Conservation (phyloP, 2,113 vertebrate species). For the Crocuta crocuta region DNA sequence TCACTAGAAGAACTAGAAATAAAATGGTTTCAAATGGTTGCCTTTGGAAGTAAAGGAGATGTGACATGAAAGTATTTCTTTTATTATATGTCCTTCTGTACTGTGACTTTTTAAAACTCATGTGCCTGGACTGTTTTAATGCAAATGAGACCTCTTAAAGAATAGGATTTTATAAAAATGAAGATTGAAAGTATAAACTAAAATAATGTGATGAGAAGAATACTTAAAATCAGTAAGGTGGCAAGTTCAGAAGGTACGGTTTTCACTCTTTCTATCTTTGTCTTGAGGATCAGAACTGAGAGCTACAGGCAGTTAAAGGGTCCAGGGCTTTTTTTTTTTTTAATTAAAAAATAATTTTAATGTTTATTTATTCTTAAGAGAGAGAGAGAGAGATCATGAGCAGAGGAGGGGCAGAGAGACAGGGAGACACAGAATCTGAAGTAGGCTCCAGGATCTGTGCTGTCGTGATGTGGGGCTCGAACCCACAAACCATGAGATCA, state of each 20-base stretch:
- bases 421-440: too few relatives aligned
- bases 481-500: too few relatives aligned
- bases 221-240: background rate
- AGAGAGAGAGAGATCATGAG: too few relatives aligned
- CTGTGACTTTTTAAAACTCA: background rate
- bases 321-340: background rate
- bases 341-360: too few relatives aligned
- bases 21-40: background rate
- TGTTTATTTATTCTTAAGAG: too few relatives aligned
- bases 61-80: background rate
- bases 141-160: conserved; percentile 30
- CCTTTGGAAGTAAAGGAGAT: background rate
- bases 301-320: background rate
- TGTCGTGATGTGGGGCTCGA: too few relatives aligned
- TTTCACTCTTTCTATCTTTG: background rate
- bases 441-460: too few relatives aligned
- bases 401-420: too few relatives aligned
- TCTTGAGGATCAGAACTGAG: background rate
- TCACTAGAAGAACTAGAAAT: conserved; percentile 12
- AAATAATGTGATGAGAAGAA: background rate
- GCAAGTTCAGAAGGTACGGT: background rate
- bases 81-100: background rate
- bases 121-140: background rate
- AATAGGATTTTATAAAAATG: conserved; percentile 6
- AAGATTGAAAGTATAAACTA: background rate